Conservation (phyloP, 2,888 invertebrate species). For the Latheticus oryzae region DNA sequence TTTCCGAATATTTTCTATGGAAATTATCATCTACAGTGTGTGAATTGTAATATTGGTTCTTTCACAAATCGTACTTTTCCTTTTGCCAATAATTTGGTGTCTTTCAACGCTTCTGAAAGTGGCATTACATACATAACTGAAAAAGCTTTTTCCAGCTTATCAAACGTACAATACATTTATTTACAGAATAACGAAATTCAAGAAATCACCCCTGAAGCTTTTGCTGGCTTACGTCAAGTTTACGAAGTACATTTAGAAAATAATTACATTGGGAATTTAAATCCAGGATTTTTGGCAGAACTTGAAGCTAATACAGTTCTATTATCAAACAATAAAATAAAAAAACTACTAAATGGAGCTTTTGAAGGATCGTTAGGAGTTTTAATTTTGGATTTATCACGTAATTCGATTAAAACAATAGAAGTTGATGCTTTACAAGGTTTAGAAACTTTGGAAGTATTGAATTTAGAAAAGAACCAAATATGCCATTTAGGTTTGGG, state of each 20-base stretch:
- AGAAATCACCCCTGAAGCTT: slow-evolving; percentile 55
- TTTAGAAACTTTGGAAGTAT: slow-evolving; percentile 54
- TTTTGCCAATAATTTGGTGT: slow-evolving; percentile 51
- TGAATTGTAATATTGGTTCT: slow-evolving; percentile 53
- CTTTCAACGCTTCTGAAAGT: slow-evolving; percentile 57
- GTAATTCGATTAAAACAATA: slow-evolving; percentile 56
- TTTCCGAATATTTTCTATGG: slow-evolving; percentile 59
- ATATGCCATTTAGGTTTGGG: slow-evolving; percentile 60
- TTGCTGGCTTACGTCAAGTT: slow-evolving; percentile 56
- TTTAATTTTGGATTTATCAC: slow-evolving; percentile 57
- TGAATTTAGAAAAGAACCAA: slow-evolving; percentile 57
- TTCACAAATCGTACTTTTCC: slow-evolving; percentile 57
- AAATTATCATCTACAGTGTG: slow-evolving; percentile 56
- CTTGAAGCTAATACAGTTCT: slow-evolving; percentile 54
- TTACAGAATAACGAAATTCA: slow-evolving; percentile 56
- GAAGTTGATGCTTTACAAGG: slow-evolving; percentile 53
- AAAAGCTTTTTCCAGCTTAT: slow-evolving; percentile 55
- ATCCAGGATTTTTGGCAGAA: slow-evolving; percentile 55
- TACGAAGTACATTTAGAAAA: slow-evolving; percentile 58
- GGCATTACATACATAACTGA: slow-evolving; percentile 52
- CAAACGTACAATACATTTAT: slow-evolving; percentile 52
- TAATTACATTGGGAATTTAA: slow-evolving; percentile 53
- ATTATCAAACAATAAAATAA: slow-evolving; percentile 55
- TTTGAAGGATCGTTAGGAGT: slow-evolving; percentile 56
- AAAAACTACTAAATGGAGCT: slow-evolving; percentile 49